A percentile compares a stretch with the other conserved stretches of the same genome.
Evolutionary conservation across 2,113 vertebrate species (phyloP).

Genomic region (Tragelaphus scriptus): DNA sequence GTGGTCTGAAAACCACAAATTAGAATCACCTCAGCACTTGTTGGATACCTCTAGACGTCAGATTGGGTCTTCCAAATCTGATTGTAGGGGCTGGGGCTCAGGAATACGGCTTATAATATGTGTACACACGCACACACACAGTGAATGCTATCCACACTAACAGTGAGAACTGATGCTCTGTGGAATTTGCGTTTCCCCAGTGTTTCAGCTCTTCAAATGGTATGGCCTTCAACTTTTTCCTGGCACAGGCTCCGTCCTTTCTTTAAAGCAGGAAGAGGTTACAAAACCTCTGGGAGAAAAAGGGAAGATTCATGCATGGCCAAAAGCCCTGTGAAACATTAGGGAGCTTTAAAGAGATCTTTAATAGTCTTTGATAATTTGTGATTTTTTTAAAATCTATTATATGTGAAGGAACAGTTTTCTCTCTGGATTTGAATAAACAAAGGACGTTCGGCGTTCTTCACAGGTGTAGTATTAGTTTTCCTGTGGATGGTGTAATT

Average conservation of each 20-base stretch:
- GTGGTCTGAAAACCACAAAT: neutral
- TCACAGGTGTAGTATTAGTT: neutral
- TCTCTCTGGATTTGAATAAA: slow-evolving; percentile 9
- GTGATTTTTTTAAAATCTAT: neutral
- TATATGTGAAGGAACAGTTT: neutral
- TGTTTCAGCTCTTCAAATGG: neutral
- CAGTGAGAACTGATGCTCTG: neutral
- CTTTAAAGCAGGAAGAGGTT: neutral
- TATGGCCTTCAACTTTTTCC: neutral
- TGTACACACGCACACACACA: neutral
- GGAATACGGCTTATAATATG: neutral
- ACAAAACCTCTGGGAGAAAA: neutral
- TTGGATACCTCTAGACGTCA: neutral
- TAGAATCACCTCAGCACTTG: neutral
- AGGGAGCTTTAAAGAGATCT: neutral
- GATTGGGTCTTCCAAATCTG: neutral
- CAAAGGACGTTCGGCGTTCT: neutral
- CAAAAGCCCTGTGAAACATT: neutral
- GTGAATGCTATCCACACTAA: neutral
- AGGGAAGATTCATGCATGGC: neutral
- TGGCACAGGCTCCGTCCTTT: neutral
- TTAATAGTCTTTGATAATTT: neutral
- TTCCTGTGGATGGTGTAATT: neutral
- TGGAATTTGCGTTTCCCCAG: neutral
- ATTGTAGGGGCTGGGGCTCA: neutral